phyloP scores from a whole-genome alignment of 1,140 invertebrate species.

The Ylistrum balloti region DNA sequence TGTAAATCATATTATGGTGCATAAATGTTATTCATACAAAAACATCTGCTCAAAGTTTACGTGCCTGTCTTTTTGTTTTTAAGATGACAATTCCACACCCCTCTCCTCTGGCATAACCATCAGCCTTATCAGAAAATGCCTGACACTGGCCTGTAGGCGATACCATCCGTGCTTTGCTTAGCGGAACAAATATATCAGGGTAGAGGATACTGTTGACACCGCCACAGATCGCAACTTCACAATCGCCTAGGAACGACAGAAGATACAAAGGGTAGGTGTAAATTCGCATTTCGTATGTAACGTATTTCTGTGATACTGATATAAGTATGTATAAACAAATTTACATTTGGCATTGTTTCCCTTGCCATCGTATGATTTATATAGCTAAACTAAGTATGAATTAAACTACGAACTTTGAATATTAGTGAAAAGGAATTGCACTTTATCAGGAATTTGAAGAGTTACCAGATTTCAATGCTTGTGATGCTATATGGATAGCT shows the following conservation, averaged over 20 bases:
- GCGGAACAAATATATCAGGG: constrained; percentile 64
- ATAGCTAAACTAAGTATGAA: too few species aligned
- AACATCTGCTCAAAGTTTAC: not conserved
- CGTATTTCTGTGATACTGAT: too few species aligned
- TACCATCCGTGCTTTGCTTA: constrained; percentile 68
- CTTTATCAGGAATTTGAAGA: too few species aligned
- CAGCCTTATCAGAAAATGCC: constrained; percentile 70
- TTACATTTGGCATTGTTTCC: too few species aligned
- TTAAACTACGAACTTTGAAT: too few species aligned
- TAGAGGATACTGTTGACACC: constrained; percentile 66
- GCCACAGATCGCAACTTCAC: constrained; percentile 68
- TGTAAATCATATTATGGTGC: too few species aligned
- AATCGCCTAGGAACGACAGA: constrained; percentile 62
- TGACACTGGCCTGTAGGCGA: constrained; percentile 73
- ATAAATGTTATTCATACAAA: too few species aligned
- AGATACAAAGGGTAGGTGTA: too few species aligned
- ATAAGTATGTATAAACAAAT: too few species aligned
- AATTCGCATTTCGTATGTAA: too few species aligned
- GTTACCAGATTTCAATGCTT: constrained; percentile 65
- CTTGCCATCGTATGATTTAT: too few species aligned
- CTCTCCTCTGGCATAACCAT: constrained; percentile 75
- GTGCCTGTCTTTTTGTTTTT: constrained; percentile 68
- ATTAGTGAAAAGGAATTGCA: too few species aligned
- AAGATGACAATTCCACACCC: constrained; percentile 74
- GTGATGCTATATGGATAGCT: constrained; percentile 65